Evolutionary conservation across 2,113 vertebrate species (phyloP), one percentile per base, ranked within the genome.

Genomic region (Oncorhynchus tshawytscha): DNA sequence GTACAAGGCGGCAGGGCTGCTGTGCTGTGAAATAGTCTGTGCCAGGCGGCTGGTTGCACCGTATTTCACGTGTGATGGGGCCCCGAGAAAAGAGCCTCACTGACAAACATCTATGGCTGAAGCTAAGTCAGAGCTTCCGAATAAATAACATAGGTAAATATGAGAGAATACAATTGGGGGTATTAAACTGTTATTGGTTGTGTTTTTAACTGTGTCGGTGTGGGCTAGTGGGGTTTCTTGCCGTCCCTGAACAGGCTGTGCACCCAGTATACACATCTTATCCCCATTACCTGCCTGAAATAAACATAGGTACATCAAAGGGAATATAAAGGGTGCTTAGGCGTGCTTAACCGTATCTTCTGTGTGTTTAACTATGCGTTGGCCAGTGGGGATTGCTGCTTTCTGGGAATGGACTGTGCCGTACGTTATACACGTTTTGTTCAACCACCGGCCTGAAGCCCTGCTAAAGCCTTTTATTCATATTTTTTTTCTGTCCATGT

Each of bases 11-110:
- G 78, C 81, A 82, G 76, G 83, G 81, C 78, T 22, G 80, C 72
- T 85, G 82, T 81, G 70, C 83, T 89, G 88, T 91, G 88, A 92
- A 92, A 90, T 89, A 87, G 82, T 81, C 72, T 25, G 0, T 72
- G 45, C 69, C 16, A 34, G 77, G 81, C 20, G 29, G 54, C 74
- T 74, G 68, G 66, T 81, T 18, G 18, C 51, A 84, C 45, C 60
- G 51, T 67, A 82, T 79, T 87, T 90, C 84, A 90, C 72, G 73
- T 84, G 51, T 80, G 74, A 86, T 12, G 73, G 48, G 66, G 57
- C 31, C 68, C 1, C 4, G 24, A 72, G 70, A 76, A 71, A 8
- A n/a, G 31, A n/a, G 9, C 67, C 34, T 20, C 29, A 7, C 25
- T 24, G 16, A 16, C 25, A 20, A 48, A 54, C 73, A 75, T 18